These are phyloP conservation scores for Cladorhizidae sp. DNA, from an alignment of 37 sponge, comb jelly and placozoan genomes.

Conservation along the genomic window DNA sequence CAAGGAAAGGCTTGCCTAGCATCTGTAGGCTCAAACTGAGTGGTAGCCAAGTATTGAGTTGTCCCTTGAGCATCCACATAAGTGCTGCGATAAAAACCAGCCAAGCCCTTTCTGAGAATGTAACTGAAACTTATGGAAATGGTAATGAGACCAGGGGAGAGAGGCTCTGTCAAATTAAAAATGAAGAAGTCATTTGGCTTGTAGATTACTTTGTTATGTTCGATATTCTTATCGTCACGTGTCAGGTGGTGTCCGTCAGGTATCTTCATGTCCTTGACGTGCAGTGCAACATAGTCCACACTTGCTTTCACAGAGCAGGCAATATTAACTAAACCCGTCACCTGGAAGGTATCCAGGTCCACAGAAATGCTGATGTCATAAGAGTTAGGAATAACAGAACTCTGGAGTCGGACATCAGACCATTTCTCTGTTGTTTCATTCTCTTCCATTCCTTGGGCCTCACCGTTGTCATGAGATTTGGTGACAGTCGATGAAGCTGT, in stretches of 20 bases:
- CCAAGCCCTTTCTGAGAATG: slow-evolving; percentile 48
- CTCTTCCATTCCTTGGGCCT: too few relatives aligned
- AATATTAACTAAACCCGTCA: slow-evolving; percentile 55
- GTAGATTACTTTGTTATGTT: background rate
- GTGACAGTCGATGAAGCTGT: background rate
- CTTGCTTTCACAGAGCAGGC: slow-evolving; percentile 26
- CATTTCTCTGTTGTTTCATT: slow-evolving; percentile 52
- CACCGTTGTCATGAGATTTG: background rate
- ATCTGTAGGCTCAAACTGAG: slow-evolving; percentile 96
- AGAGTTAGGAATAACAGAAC: slow-evolving; percentile 35
- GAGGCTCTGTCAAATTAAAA: slow-evolving; percentile 15
- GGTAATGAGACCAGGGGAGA: background rate
- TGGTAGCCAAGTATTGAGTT: slow-evolving; percentile 70
- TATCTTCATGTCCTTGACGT: slow-evolving; percentile 72
- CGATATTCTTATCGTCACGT: background rate
- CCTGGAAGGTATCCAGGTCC: slow-evolving; percentile 50
- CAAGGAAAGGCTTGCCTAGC: slow-evolving; percentile 97
- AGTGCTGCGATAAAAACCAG: slow-evolving; percentile 87
- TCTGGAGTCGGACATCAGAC: slow-evolving; percentile 72
- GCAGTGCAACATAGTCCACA: slow-evolving; percentile 44
- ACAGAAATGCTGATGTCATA: slow-evolving; percentile 60
- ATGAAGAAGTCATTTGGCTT: slow-evolving; percentile 64
- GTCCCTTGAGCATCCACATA: slow-evolving; percentile 44
- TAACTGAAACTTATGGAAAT: slow-evolving; percentile 63
- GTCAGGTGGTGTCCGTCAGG: background rate